Conservation (phyloP, 2,888 invertebrate species). For the Notodonta dromedarius region DNA sequence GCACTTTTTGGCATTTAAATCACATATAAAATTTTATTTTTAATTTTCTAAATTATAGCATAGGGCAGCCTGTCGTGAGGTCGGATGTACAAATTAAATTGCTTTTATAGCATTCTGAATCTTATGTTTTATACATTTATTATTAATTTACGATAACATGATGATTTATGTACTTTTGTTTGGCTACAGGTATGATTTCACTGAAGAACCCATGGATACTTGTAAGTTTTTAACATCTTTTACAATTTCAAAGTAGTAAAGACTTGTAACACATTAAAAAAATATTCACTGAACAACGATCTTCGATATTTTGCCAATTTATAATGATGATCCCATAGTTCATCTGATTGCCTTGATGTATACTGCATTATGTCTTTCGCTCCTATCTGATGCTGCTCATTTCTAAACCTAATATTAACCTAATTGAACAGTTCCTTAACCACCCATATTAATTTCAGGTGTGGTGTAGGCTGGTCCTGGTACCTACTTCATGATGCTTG, state of each 20-base stretch:
- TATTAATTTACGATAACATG: not conserved
- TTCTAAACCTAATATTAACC: not conserved
- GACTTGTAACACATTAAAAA: no score
- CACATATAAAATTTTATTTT: conserved; percentile 13
- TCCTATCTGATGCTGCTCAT: conserved; percentile 74
- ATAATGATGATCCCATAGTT: conserved; percentile 59
- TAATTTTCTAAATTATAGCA: conserved; percentile 53
- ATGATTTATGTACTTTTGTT: conserved; percentile 7
- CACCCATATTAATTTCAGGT: not conserved
- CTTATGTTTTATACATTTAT: not conserved
- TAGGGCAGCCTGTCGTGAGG: conserved; percentile 71
- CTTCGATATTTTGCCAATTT: not conserved
- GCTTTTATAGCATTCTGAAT: conserved; percentile 62
- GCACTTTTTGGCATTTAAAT: conserved; percentile 29
- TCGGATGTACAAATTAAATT: conserved; percentile 62
- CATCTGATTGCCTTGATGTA: conserved; percentile 59
- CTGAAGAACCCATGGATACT: not conserved
- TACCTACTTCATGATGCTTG: no score
- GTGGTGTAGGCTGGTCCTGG: no score
- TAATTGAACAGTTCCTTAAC: not conserved
- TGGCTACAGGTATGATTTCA: conserved; percentile 15
- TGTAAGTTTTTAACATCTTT: conserved; percentile 2
- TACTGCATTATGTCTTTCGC: conserved; percentile 63
- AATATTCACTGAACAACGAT: no score
- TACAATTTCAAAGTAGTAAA: no score